Evolutionary conservation across 2,888 invertebrate species (phyloP).

Genomic region (Rhagonycha fulva): DNA sequence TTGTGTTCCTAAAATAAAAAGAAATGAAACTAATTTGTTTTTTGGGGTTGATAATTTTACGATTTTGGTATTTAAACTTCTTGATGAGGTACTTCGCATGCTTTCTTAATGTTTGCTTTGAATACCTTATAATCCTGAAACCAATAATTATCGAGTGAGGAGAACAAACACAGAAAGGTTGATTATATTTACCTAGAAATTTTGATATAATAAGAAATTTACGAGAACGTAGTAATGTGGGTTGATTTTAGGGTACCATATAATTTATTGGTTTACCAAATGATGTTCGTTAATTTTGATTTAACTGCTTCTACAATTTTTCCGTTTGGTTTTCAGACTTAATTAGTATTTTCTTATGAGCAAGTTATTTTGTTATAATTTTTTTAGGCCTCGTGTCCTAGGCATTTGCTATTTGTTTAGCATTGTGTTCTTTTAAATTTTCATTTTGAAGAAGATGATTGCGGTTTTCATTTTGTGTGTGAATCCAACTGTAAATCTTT

Average conservation of each 20-base stretch:
- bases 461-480: no score
- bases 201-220: not conserved
- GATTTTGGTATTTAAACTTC: no score
- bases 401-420: no score
- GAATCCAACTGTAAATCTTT: no score
- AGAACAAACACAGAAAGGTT: not conserved
- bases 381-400: no score
- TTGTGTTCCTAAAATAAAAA: not conserved
- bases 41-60: not conserved
- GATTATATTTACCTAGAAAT: not conserved
- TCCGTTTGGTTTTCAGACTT: not conserved
- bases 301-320: not conserved
- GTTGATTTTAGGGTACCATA: not conserved
- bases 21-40: not conserved
- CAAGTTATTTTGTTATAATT: no score
- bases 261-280: not conserved
- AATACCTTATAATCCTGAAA: not conserved
- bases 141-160: not conserved
- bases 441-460: no score
- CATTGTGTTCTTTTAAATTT: no score
- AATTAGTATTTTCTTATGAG: no score
- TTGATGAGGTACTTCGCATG: no score
- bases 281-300: not conserved
- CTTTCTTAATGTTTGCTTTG: not conserved
- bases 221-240: not conserved